Conservation (phyloP, 2,113 vertebrate species). For the Ardeotis arabs region DNA sequence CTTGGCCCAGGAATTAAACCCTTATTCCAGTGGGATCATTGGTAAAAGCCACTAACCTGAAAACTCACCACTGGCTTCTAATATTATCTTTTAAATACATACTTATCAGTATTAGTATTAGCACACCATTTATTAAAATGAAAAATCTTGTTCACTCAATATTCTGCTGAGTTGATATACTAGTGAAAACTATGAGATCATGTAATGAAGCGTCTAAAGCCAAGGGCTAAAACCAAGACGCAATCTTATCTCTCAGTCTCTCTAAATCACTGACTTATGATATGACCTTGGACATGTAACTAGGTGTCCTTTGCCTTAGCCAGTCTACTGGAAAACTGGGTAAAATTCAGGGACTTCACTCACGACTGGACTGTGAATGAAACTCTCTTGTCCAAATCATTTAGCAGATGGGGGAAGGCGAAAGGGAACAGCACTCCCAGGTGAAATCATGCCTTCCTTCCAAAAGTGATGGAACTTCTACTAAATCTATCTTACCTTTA, state of each 20-base stretch:
- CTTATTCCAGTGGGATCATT: not conserved
- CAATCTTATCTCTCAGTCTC: not conserved
- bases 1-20: not conserved
- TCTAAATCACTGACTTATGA: not conserved
- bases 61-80: not conserved
- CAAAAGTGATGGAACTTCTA: not conserved
- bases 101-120: not conserved
- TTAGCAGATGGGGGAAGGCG: accelerated
- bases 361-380: not conserved
- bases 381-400: not conserved
- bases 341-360: not conserved
- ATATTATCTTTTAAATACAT: not conserved
- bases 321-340: not conserved
- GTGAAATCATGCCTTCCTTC: not conserved
- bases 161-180: not conserved
- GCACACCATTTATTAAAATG: not conserved
- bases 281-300: not conserved
- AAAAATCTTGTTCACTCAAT: not conserved
- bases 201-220: not conserved
- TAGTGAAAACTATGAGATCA: not conserved
- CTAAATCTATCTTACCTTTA: constrained; percentile 88
- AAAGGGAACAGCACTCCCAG: not conserved
- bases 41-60: not conserved
- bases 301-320: constrained; percentile 8
- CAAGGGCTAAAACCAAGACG: not conserved